These are phyloP conservation scores for Serranus cabrilla DNA, from an alignment of 2,797 vertebrate genomes.

Conservation along the genomic window DNA sequence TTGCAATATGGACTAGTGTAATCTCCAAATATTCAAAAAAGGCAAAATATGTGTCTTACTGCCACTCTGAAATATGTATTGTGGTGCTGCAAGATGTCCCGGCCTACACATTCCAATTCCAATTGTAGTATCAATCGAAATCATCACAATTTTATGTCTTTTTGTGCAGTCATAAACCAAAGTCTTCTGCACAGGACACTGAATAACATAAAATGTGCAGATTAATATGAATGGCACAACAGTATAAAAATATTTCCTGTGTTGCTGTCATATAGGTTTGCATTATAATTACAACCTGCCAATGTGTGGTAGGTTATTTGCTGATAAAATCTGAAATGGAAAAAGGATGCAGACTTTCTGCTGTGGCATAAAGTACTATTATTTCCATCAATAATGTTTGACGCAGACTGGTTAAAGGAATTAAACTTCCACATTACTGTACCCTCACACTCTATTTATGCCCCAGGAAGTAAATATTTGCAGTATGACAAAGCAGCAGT, in stretches of 20 bases:
- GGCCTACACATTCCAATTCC: too few relatives aligned
- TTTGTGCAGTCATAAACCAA: too few relatives aligned
- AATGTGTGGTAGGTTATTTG: neutral
- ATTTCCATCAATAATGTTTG: constrained; percentile 6
- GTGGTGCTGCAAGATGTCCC: too few relatives aligned
- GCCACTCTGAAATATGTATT: too few relatives aligned
- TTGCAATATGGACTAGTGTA: too few relatives aligned
- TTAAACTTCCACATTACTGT: constrained; percentile 20
- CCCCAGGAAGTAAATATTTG: constrained; percentile 43
- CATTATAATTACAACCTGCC: neutral
- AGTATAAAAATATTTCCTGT: neutral
- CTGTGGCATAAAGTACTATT: neutral
- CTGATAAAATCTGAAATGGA: constrained; percentile 3
- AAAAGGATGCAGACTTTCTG: neutral
- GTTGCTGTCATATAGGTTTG: neutral
- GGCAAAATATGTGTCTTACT: too few relatives aligned
- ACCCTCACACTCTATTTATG: constrained; percentile 19
- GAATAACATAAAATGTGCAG: neutral
- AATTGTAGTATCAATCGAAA: too few relatives aligned
- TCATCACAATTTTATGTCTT: too few relatives aligned
- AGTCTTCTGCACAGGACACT: neutral
- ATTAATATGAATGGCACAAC: neutral
- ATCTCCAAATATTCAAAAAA: too few relatives aligned
- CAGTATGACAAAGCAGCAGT: constrained; percentile 33
- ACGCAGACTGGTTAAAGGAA: constrained; percentile 7